A percentile compares a stretch with the other conserved stretches of the same genome.
phyloP scores from a whole-genome alignment of 2,888 invertebrate genomes.

The Stenolophus ochropezus region DNA sequence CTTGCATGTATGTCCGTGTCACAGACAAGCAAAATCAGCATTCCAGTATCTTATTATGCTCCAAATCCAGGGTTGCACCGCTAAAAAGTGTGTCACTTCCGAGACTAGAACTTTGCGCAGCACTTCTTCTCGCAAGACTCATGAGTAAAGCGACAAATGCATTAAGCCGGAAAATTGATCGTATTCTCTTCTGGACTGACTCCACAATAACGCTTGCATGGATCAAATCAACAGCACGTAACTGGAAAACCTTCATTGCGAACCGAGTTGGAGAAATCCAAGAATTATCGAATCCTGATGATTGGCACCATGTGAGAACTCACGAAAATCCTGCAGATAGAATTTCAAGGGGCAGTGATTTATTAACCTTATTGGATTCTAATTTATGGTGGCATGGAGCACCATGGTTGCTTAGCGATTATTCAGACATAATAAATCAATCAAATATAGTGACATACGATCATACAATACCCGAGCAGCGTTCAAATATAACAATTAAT shows the following conservation, averaged over 20 bases:
- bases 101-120: constrained; percentile 21
- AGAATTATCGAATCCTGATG: not conserved
- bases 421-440: not conserved
- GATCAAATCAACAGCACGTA: constrained; percentile 50
- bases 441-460: not conserved
- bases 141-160: constrained; percentile 4
- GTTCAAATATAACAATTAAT: not conserved
- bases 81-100: constrained; percentile 26
- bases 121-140: constrained; percentile 8
- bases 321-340: constrained; percentile 49
- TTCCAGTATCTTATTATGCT: constrained; percentile 2
- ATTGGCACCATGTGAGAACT: constrained; percentile 50
- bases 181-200: constrained; percentile 57
- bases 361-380: not conserved
- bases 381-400: constrained; percentile 44
- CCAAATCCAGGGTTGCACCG: constrained; percentile 39
- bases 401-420: not conserved
- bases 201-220: constrained; percentile 59
- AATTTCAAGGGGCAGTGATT: constrained; percentile 38
- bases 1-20: constrained; percentile 19
- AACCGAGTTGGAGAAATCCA: constrained; percentile 62
- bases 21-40: not conserved
- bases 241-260: constrained; percentile 62
- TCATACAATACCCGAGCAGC: constrained; percentile 1
- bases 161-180: not conserved